Conservation (phyloP, 2,797 vertebrate species). For the Eurystomus glaucurus region DNA sequence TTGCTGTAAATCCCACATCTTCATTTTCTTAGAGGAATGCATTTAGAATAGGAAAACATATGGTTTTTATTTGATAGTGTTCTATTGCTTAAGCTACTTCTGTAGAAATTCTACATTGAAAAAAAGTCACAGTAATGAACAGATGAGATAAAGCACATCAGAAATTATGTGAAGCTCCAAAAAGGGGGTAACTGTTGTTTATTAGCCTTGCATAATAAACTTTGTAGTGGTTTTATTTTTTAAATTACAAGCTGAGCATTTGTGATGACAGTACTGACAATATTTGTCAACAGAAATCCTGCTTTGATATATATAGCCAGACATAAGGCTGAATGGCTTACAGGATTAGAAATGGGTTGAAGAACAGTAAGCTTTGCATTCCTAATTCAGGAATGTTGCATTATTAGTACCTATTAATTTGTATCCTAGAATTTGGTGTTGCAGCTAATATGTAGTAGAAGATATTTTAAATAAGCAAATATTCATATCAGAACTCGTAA, state of each 20-base stretch:
- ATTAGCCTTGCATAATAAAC: background rate
- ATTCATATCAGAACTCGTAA: background rate
- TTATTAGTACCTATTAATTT: background rate
- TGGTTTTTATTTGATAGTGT: background rate
- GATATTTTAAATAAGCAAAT: background rate
- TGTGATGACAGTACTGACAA: background rate
- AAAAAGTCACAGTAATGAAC: background rate
- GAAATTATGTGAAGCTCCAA: background rate
- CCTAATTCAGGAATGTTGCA: rapidly evolving
- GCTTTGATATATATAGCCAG: background rate
- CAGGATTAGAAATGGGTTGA: background rate
- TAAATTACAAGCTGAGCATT: background rate
- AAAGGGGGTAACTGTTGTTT: background rate
- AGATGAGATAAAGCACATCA: background rate
- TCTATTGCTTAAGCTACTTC: background rate
- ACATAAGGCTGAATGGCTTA: background rate
- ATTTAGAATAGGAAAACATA: background rate
- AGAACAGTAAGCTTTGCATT: background rate
- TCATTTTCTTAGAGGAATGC: background rate
- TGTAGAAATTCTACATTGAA: background rate
- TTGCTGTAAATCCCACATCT: background rate
- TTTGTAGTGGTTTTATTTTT: background rate
- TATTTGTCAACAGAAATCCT: background rate
- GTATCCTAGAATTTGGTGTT: background rate
- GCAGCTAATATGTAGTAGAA: rapidly evolving